phyloP scores from a whole-genome alignment of 2,797 vertebrate genomes.

The Aselliscus stoliczkanus region DNA sequence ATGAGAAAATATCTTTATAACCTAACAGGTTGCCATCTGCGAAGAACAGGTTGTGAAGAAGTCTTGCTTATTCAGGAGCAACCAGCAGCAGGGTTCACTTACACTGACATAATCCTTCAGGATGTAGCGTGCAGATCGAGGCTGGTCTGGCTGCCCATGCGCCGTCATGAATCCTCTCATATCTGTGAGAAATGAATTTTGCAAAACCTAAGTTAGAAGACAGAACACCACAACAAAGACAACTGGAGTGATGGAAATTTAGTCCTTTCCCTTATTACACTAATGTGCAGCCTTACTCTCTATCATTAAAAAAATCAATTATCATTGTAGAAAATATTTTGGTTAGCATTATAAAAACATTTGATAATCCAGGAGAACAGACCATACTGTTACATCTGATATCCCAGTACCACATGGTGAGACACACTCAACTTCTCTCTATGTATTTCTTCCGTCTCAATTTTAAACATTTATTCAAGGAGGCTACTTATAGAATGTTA shows the following conservation, averaged over 20 bases:
- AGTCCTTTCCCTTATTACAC: background rate
- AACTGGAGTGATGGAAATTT: background rate
- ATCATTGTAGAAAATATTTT: background rate
- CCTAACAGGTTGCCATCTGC: background rate
- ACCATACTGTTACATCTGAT: background rate
- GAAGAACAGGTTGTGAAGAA: background rate
- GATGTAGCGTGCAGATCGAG: constrained; percentile 94
- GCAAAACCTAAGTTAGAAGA: background rate
- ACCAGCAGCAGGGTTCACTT: constrained; percentile 67
- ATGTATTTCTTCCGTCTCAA: background rate
- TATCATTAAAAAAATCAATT: background rate
- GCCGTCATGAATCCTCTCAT: constrained; percentile 98
- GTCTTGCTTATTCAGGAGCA: background rate
- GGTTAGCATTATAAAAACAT: background rate
- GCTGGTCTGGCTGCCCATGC: constrained; percentile 96
- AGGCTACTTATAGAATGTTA: background rate
- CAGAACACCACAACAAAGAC: background rate
- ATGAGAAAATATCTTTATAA: background rate
- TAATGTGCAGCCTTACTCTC: background rate
- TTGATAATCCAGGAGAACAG: background rate
- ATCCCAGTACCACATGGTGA: background rate
- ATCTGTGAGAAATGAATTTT: constrained; percentile 77
- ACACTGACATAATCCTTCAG: constrained; percentile 96
- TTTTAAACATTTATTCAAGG: background rate
- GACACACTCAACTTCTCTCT: background rate